phyloP scores from a whole-genome alignment of 1,140 invertebrate genomes.

The Drosophila cardini region DNA sequence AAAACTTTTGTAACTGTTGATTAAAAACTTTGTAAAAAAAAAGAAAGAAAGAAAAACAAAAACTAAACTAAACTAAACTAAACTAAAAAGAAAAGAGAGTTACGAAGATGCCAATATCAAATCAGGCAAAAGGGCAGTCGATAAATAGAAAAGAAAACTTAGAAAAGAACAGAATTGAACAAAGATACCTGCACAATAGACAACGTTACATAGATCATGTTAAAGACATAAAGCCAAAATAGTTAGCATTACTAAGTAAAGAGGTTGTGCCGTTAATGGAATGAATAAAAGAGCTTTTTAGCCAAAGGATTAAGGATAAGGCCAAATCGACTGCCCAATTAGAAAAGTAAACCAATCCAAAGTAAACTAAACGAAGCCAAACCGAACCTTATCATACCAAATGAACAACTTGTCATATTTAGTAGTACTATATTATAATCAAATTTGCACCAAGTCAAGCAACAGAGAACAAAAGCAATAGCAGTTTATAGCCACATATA shows the following conservation, averaged over 20 bases:
- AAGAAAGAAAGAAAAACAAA: conserved; percentile 16
- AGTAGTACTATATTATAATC: neutral
- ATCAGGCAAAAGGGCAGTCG: conserved; percentile 33
- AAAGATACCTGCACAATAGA: conserved; percentile 30
- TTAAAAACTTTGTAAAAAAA: conserved; percentile 49
- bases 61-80: conserved; percentile 50
- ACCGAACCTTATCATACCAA: neutral
- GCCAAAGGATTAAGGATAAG: neutral
- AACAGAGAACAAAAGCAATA: conserved; percentile 48
- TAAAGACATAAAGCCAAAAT: neutral
- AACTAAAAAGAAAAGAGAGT: neutral
- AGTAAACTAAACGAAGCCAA: neutral
- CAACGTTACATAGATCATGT: conserved; percentile 23
- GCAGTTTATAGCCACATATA: conserved; percentile 40
- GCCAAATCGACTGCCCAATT: conserved; percentile 29
- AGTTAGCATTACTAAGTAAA: conserved; percentile 29
- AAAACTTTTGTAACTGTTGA: conserved; percentile 76
- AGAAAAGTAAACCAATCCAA: neutral
- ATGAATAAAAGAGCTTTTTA: conserved; percentile 1
- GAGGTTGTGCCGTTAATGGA: conserved; percentile 34
- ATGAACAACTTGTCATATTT: conserved; percentile 7
- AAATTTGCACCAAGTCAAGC: conserved; percentile 67
- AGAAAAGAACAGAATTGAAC: neutral
- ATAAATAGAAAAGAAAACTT: neutral
- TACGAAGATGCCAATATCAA: conserved; percentile 35